Conservation (phyloP, 1,140 invertebrate genomes). For the Geopemphigus sp. region DNA sequence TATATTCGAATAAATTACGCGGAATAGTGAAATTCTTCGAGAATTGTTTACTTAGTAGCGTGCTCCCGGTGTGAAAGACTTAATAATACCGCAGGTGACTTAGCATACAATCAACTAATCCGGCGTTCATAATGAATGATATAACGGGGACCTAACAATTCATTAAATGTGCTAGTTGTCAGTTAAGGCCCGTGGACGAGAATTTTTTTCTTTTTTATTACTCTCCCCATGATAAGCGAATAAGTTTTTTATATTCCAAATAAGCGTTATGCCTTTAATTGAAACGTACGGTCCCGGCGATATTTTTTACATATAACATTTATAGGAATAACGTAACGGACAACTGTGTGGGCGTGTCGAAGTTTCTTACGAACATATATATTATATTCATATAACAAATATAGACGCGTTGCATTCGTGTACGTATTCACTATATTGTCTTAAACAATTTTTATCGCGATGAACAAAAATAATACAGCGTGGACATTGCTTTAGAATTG, state of each 20-base stretch:
- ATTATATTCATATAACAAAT: too few relatives aligned
- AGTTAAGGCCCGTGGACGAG: conserved; percentile 11
- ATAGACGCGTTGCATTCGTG: neutral
- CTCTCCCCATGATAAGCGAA: neutral
- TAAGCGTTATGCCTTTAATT: too few relatives aligned
- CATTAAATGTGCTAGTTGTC: too few relatives aligned
- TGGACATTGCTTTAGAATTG: neutral
- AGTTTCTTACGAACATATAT: too few relatives aligned
- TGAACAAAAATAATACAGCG: neutral
- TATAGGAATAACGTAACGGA: too few relatives aligned
- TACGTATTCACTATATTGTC: neutral
- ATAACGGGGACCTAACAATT: too few relatives aligned
- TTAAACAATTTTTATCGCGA: neutral
- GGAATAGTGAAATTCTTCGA: neutral
- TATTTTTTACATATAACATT: too few relatives aligned
- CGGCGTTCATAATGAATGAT: conserved; percentile 19
- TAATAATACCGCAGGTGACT: conserved; percentile 10
- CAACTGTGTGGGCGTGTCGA: too few relatives aligned
- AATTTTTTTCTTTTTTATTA: neutral
- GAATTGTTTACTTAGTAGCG: conserved; percentile 20
- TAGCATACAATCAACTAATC: conserved; percentile 17
- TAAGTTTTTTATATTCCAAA: too few relatives aligned
- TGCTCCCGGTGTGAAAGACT: neutral
- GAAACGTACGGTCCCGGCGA: too few relatives aligned
- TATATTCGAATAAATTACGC: conserved; percentile 15